phyloP scores from a whole-genome alignment of 2,888 invertebrate genomes.

The Colostygia pectinataria region DNA sequence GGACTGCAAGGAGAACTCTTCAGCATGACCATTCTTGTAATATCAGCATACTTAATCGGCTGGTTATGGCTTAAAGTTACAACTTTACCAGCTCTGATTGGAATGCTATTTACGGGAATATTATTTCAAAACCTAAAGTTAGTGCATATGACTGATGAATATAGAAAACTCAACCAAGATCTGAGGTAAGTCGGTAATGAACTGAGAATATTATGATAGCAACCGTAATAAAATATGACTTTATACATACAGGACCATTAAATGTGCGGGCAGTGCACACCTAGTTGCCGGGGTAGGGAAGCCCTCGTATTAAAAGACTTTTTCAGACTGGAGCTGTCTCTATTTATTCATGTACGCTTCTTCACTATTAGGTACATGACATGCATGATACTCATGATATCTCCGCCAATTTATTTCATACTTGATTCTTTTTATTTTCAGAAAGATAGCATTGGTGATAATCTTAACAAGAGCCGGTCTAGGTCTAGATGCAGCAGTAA shows the following conservation, averaged over 20 bases:
- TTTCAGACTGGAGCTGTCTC: too few species aligned
- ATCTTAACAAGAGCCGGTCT: conserved; percentile 93
- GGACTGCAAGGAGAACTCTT: conserved; percentile 86
- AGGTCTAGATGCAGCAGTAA: conserved; percentile 89
- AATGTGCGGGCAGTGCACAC: too few species aligned
- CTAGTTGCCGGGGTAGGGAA: too few species aligned
- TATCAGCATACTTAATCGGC: conserved; percentile 88
- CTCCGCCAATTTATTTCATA: not conserved
- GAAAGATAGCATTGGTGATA: conserved; percentile 91
- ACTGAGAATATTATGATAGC: too few species aligned
- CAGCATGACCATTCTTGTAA: conserved; percentile 85
- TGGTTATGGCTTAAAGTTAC: conserved; percentile 86
- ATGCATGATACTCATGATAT: not conserved
- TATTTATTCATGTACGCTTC: too few species aligned
- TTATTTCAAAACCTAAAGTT: conserved; percentile 85
- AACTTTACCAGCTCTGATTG: conserved; percentile 88
- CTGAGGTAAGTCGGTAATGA: conserved; percentile 84
- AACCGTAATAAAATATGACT: too few species aligned
- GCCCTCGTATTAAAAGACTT: too few species aligned
- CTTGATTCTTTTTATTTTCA: conserved; percentile 51
- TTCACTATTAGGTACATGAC: too few species aligned
- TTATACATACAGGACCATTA: too few species aligned
- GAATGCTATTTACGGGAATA: conserved; percentile 89
- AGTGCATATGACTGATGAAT: conserved; percentile 84
- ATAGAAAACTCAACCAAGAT: conserved; percentile 84